Conservation (phyloP, 2,797 vertebrate species). For the Australoheros facetus region DNA sequence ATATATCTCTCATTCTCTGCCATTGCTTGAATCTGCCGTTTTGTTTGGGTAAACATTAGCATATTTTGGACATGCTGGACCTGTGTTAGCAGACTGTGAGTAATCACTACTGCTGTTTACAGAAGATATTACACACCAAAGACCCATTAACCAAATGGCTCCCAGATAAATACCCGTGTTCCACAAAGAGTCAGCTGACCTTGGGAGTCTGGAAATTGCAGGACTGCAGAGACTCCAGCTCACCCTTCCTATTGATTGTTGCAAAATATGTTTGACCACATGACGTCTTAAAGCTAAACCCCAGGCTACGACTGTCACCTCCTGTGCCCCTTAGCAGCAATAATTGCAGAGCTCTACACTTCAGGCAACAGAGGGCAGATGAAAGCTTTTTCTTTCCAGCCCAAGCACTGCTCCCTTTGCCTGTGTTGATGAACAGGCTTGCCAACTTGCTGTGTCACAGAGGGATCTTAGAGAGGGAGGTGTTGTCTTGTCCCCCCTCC, state of each 20-base stretch:
- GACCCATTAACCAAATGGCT: conserved; percentile 34
- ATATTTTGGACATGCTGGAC: conserved; percentile 6
- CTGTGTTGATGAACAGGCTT: conserved; percentile 16
- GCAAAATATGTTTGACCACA: conserved; percentile 25
- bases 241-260: conserved; percentile 31
- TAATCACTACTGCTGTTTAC: neutral
- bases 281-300: conserved; percentile 34
- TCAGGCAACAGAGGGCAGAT: conserved; percentile 32
- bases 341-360: conserved; percentile 10
- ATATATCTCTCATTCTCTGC: neutral
- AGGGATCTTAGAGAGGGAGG: conserved; percentile 24
- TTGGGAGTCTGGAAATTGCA: conserved; percentile 7
- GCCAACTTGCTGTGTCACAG: conserved; percentile 29
- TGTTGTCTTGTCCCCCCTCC: neutral
- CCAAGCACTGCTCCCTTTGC: conserved; percentile 4
- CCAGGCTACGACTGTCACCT: conserved; percentile 15
- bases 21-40: conserved; percentile 15
- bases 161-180: conserved; percentile 16
- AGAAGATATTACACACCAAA: conserved; percentile 16
- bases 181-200: neutral
- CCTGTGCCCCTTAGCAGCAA: conserved; percentile 3
- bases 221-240: conserved; percentile 15
- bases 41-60: conserved; percentile 23
- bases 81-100: conserved; percentile 1
- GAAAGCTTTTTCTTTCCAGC: conserved; percentile 5